Evolutionary conservation across 2,888 invertebrate genomes (phyloP), one percentile per base, ranked within the genome.

Genomic region (Buathra laborator): DNA sequence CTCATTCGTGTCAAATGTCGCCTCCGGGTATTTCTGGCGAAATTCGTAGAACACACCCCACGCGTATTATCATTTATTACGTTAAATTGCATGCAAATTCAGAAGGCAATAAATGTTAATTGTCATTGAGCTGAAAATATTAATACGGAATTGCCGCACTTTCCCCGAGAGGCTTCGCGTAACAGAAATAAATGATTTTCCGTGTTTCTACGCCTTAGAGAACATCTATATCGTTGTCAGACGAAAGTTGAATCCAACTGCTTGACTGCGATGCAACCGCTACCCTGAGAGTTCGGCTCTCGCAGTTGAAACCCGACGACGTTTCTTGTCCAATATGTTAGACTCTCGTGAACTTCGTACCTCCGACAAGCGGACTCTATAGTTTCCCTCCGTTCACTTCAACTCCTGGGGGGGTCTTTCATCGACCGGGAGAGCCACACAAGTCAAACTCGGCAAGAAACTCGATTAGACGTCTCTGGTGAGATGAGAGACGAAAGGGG

Each of bases 91-190:
- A 90, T 90, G 90, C 88, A 90, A 90, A 91, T 90, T 83, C 3
- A 37, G 66, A 44, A 66, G 86, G 85, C 87, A 78, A 88, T 88
- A 89, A 90, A 89, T 89, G 90, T 88, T 90, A 88, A 91, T 91
- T 90, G 89, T 88, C 89, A 90, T 90, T 90, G 88, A 74, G 86
- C 85, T 83, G 78, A 85, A 67, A 89, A 91, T 85, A 90, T 91
- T 90, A 90, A 90, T 89, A 90, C 87, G 76, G 12, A 44, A 53
- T 48, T 51, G 51, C 48, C 56, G 37, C 32, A 24, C 0, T 37
- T 67, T 51, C 29, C 67, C 43, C 48, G 62, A 67, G 48, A 29
- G 70, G 59, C 59, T 59, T 43, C 9, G 56, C 59, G 64, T 14
- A 37, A 1, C 14, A 10, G 53, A 51, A 24, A 84, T 79, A 66